Conservation (phyloP, 2,888 invertebrate species). For the Oegoconia quadripuncta region DNA sequence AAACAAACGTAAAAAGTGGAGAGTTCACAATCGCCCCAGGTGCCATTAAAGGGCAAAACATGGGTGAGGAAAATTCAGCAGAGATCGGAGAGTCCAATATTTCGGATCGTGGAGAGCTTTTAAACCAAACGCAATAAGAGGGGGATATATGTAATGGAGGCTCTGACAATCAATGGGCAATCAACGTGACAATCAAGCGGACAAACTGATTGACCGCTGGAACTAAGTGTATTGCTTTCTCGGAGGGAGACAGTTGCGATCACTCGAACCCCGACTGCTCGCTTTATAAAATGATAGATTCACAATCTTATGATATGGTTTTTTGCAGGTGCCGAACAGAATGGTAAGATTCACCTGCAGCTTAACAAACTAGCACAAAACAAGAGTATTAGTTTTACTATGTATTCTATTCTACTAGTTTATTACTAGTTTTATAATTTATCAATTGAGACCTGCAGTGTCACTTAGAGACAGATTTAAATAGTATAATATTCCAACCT, state of each 20-base stretch:
- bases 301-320: no score
- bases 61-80: constrained; percentile 24
- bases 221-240: constrained; percentile 38
- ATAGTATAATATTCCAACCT: no score
- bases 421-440: no score
- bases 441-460: no score
- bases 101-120: constrained; percentile 14
- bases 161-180: constrained; percentile 28
- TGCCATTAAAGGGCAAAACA: constrained; percentile 37
- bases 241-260: no score
- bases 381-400: no score
- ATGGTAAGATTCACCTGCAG: constrained; percentile 2
- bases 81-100: constrained; percentile 23
- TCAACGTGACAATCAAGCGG: constrained; percentile 34
- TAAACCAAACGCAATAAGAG: constrained; percentile 31
- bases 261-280: no score
- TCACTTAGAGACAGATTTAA: no score
- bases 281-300: no score
- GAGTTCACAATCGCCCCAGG: constrained; percentile 39
- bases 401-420: no score
- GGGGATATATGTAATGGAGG: constrained; percentile 2
- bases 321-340: constrained; percentile 1
- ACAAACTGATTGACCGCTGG: constrained; percentile 33
- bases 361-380: no score
- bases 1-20: constrained; percentile 35